phyloP scores from a whole-genome alignment of 2,888 invertebrate genomes.

The Clusia tigrina region DNA sequence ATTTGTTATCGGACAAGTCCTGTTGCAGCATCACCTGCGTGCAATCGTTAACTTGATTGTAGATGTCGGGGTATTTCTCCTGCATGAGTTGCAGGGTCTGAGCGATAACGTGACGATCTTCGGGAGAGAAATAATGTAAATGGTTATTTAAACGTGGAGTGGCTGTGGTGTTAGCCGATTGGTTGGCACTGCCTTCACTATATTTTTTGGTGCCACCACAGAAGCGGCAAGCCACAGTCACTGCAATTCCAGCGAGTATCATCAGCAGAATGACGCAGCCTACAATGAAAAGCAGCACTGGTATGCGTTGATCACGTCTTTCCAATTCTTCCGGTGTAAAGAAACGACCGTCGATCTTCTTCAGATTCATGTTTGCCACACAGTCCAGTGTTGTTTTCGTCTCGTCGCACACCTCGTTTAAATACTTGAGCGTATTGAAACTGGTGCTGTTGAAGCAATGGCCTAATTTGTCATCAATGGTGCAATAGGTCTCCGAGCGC shows the following conservation, averaged over 20 bases:
- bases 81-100: constrained; percentile 49
- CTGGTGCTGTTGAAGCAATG: constrained; percentile 57
- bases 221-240: constrained; percentile 31
- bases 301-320: constrained; percentile 36
- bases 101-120: constrained; percentile 50
- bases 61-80: constrained; percentile 52
- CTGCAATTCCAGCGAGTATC: constrained; percentile 32
- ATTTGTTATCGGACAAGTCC: constrained; percentile 49
- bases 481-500: constrained; percentile 59
- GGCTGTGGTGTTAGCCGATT: constrained; percentile 11
- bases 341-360: constrained; percentile 51
- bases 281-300: constrained; percentile 39
- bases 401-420: constrained; percentile 56
- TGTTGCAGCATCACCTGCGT: constrained; percentile 45
- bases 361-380: constrained; percentile 46
- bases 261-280: constrained; percentile 28
- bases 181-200: constrained; percentile 5
- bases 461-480: constrained; percentile 44
- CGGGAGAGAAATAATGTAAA: constrained; percentile 46
- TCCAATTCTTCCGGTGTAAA: constrained; percentile 51
- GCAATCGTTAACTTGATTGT: constrained; percentile 46
- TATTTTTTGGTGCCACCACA: not conserved
- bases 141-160: constrained; percentile 27
- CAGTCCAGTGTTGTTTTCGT: constrained; percentile 52
- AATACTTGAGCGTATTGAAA: constrained; percentile 55